Evolutionary conservation across 1,140 invertebrate genomes (phyloP).

Genomic region (Thaumatotibia leucotreta): DNA sequence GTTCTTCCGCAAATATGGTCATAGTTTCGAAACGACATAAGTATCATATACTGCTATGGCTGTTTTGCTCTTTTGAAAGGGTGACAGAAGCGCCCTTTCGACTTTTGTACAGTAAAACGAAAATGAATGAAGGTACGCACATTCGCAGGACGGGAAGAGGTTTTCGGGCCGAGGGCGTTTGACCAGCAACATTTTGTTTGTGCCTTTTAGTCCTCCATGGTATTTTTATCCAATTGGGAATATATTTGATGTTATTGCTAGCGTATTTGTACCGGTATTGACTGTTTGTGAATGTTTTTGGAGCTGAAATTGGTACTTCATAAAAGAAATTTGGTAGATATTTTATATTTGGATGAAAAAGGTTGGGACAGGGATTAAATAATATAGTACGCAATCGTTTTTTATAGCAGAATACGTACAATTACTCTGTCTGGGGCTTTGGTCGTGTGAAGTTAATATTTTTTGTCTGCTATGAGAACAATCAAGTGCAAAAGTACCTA

Average conservation of each 20-base stretch:
- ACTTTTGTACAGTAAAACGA: slow-evolving; percentile 6
- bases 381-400: background rate
- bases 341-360: background rate
- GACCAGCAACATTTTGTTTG: background rate
- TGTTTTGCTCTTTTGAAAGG: background rate
- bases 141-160: too few species aligned
- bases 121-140: slow-evolving; percentile 8
- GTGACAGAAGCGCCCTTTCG: background rate
- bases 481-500: too few species aligned
- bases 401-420: background rate
- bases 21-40: background rate
- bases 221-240: slow-evolving; percentile 1
- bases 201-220: background rate
- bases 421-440: background rate
- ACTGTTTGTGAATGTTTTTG: background rate
- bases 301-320: background rate
- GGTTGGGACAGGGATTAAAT: background rate
- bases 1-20: background rate
- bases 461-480: too few species aligned
- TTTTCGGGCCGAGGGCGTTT: background rate
- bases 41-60: too few species aligned
- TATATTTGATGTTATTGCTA: background rate
- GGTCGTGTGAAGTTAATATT: too few species aligned
- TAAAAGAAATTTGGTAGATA: background rate
- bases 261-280: background rate